A percentile compares a stretch with the other conserved stretches of the same genome.
Conservation (phyloP, 2,797 vertebrate species). For the Tenualosa thibaudeaui region DNA sequence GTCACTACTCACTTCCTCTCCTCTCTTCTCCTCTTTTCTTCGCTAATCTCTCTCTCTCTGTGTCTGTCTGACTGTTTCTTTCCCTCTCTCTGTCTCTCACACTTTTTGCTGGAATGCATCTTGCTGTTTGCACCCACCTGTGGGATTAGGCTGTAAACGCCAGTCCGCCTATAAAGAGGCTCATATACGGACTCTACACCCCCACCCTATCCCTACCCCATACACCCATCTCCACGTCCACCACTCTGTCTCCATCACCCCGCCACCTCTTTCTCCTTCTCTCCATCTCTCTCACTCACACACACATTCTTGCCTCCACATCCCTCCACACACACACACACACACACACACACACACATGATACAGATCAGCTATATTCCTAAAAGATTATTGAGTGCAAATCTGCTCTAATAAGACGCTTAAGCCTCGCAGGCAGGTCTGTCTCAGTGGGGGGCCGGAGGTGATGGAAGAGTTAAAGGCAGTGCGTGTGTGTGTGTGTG, state of each 20-base stretch:
- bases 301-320: neutral
- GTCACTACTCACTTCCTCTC: neutral
- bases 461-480: neutral
- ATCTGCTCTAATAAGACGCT: conserved; percentile 8
- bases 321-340: neutral
- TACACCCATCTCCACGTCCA: neutral
- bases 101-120: neutral
- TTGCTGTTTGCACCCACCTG: neutral
- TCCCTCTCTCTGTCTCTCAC: neutral
- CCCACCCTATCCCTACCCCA: neutral
- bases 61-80: too few species aligned
- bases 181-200: neutral
- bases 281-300: neutral
- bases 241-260: too few species aligned
- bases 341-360: neutral
- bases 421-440: neutral
- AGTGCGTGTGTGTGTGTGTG: neutral
- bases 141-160: neutral
- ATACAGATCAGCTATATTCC: conserved; percentile 17
- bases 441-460: neutral
- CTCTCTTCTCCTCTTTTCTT: neutral
- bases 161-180: neutral
- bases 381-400: conserved; percentile 15
- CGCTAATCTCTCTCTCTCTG: neutral
- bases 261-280: neutral